These are phyloP conservation scores for Parelbella ahira DNA, from an alignment of 2,888 invertebrate species.

Conservation along the genomic window DNA sequence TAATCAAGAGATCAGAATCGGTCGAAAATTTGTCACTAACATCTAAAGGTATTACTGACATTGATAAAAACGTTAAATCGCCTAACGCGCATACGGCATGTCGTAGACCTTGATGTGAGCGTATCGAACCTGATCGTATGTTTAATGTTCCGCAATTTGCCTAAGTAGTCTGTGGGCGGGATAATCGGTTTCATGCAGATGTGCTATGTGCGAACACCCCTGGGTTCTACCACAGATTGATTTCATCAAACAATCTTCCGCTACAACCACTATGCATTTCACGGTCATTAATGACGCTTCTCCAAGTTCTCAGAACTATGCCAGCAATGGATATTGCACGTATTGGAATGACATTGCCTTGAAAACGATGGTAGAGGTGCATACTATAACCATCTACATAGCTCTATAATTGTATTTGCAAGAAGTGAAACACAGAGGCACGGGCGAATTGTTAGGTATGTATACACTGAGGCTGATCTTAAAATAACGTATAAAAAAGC, in stretches of 20 bases:
- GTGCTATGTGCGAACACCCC: constrained; percentile 14
- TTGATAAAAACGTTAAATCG: not conserved
- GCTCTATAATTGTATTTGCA: not conserved
- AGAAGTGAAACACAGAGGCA: constrained; percentile 8
- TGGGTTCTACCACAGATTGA: constrained; percentile 8
- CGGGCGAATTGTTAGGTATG: too few relatives aligned
- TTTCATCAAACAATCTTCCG: constrained; percentile 1
- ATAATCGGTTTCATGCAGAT: constrained; percentile 27
- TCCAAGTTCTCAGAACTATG: not conserved
- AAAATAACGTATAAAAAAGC: too few relatives aligned
- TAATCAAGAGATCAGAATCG: too few relatives aligned
- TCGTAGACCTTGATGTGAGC: constrained; percentile 9
- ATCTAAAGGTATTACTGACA: not conserved
- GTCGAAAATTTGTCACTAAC: too few relatives aligned
- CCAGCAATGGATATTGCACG: not conserved
- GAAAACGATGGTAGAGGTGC: too few relatives aligned
- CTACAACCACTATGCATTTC: too few relatives aligned
- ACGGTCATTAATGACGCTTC: not conserved
- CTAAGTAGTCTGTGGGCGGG: constrained; percentile 28
- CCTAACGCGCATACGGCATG: constrained; percentile 5
- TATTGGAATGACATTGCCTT: too few relatives aligned
- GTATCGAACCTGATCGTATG: constrained; percentile 27
- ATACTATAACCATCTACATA: not conserved
- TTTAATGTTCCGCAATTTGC: constrained; percentile 30
- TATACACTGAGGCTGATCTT: too few relatives aligned